Percentiles rank a stretch among this genome's conserved stretches.
Conservation (phyloP, 2,888 invertebrate genomes). For the Belgica antarctica region DNA sequence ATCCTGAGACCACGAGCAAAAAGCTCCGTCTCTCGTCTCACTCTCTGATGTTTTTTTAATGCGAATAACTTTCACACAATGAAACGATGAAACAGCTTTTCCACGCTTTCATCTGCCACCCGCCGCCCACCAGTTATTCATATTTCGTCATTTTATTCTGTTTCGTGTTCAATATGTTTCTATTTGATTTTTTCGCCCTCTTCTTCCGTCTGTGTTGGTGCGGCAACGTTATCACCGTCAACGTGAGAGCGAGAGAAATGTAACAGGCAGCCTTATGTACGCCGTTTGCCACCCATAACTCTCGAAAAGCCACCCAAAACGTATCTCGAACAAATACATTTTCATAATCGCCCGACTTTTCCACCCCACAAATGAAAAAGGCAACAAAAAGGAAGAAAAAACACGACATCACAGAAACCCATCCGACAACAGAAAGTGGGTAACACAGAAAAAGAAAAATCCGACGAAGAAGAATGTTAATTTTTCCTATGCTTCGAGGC, state of each 20-base stretch:
- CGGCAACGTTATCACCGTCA: not conserved
- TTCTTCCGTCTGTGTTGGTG: not conserved
- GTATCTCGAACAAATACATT: slow-evolving; percentile 33
- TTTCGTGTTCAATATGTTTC: slow-evolving; percentile 37
- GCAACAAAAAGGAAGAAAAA: not conserved
- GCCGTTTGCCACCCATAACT: not conserved
- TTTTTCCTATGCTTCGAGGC: slow-evolving; percentile 23
- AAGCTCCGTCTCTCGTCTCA: slow-evolving; percentile 16
- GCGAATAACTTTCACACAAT: not conserved
- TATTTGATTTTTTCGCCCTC: not conserved
- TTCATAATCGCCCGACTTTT: slow-evolving; percentile 42
- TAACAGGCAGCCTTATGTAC: slow-evolving; percentile 35
- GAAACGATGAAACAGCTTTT: slow-evolving; percentile 16
- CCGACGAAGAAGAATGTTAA: slow-evolving; percentile 19
- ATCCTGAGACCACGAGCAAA: not conserved
- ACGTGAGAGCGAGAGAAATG: slow-evolving; percentile 28
- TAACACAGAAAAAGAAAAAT: slow-evolving; percentile 33
- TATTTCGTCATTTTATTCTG: slow-evolving; percentile 39
- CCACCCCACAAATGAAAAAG: not conserved
- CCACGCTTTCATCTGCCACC: not conserved
- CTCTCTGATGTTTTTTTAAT: slow-evolving; percentile 8
- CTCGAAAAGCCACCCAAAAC: slow-evolving; percentile 11
- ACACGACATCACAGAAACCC: not conserved
- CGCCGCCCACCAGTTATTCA: slow-evolving; percentile 32
- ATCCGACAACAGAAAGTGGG: slow-evolving; percentile 39